Conservation (phyloP, 2,797 vertebrate species). For the Eleutherodactylus coqui region DNA sequence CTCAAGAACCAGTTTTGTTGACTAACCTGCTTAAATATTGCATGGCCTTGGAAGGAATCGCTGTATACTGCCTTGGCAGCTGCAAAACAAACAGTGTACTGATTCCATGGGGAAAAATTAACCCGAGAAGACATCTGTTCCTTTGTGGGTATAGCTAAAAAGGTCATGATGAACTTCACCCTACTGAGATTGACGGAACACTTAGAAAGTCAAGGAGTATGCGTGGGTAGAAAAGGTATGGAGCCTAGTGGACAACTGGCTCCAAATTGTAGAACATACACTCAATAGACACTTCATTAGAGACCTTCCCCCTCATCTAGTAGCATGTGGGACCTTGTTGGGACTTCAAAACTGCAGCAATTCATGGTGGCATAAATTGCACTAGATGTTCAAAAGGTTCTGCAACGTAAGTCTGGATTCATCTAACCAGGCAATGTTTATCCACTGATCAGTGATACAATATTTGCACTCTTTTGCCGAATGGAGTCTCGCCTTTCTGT, state of each 20-base stretch:
- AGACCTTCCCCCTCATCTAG: too few relatives aligned
- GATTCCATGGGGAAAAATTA: conserved; percentile 27
- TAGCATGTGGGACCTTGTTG: too few relatives aligned
- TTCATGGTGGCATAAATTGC: too few relatives aligned
- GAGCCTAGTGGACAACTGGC: neutral
- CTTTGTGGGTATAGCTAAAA: neutral
- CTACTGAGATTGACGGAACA: neutral
- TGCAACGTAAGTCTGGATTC: too few relatives aligned
- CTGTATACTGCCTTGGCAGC: conserved; percentile 22
- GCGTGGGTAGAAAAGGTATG: neutral
- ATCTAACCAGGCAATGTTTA: too few relatives aligned
- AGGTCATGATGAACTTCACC: neutral
- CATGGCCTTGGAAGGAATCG: conserved; percentile 4
- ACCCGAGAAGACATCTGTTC: conserved; percentile 9
- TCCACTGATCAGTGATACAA: too few relatives aligned
- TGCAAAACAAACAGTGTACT: conserved; percentile 8
- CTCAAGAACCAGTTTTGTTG: conserved; percentile 2
- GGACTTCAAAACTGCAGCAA: too few relatives aligned
- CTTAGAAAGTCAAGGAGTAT: neutral
- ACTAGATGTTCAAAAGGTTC: too few relatives aligned
- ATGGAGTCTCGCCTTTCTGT: too few relatives aligned
- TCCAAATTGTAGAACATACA: neutral
- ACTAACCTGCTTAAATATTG: conserved; percentile 31
- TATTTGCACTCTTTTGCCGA: too few relatives aligned
- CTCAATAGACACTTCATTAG: too few relatives aligned